A percentile compares a stretch with the other conserved stretches of the same genome.
Conservation (phyloP, 2,797 vertebrate genomes). For the Sebastes glaucus region DNA sequence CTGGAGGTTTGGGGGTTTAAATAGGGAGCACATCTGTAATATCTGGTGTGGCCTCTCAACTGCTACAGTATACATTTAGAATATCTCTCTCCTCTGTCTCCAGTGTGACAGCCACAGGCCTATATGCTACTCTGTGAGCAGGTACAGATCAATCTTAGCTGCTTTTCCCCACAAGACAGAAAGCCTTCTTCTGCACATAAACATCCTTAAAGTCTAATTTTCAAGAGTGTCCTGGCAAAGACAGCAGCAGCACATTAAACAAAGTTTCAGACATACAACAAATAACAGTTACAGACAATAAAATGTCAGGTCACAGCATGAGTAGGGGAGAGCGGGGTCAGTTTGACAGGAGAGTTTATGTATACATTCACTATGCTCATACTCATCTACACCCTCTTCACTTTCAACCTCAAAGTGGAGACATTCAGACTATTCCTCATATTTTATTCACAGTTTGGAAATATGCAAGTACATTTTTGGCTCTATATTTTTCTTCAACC, state of each 20-base stretch:
- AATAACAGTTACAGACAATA: background rate
- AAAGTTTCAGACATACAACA: background rate
- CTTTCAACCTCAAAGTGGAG: no score
- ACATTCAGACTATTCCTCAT: no score
- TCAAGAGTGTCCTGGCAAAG: background rate
- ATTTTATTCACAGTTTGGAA: no score
- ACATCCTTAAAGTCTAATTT: background rate
- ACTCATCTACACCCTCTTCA: no score
- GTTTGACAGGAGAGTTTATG: no score
- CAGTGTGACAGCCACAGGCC: slow-evolving; percentile 56
- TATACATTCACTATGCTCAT: no score
- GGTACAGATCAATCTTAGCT: slow-evolving; percentile 39
- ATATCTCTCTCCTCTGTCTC: slow-evolving; percentile 36
- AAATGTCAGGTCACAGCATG: background rate
- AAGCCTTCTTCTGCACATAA: slow-evolving; percentile 4
- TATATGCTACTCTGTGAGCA: slow-evolving; percentile 28
- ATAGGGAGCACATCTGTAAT: slow-evolving; percentile 59
- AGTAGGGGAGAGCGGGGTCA: no score
- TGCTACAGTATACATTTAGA: slow-evolving; percentile 49
- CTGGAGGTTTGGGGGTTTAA: slow-evolving; percentile 66
- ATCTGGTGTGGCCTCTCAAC: slow-evolving; percentile 55
- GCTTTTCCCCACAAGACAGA: slow-evolving; percentile 13
- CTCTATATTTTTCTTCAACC: no score
- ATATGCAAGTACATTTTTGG: no score
- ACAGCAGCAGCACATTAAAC: background rate